A percentile compares a stretch with the other conserved stretches of the same genome.
These are phyloP conservation scores for Lasius platythorax DNA, from an alignment of 2,888 invertebrate genomes.

Conservation along the genomic window DNA sequence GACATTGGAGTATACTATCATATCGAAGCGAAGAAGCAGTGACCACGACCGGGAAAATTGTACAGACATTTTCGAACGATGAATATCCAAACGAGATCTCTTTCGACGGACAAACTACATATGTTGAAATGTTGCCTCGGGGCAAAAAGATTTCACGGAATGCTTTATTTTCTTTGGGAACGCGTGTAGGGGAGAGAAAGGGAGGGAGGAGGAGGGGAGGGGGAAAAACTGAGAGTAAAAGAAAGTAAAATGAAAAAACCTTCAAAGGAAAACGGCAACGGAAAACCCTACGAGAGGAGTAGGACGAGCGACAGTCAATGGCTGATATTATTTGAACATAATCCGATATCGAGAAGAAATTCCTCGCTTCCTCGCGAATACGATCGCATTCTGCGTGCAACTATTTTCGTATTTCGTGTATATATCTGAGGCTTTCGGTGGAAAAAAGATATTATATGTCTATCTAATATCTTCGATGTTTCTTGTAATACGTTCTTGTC, in stretches of 20 bases:
- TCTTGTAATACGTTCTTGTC: neutral
- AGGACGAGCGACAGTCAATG: conserved; percentile 41
- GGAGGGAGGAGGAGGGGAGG: neutral
- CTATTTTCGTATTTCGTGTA: conserved; percentile 35
- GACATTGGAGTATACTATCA: conserved; percentile 17
- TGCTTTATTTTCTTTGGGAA: conserved; percentile 26
- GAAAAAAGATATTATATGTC: neutral
- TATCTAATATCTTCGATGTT: neutral
- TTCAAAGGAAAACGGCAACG: neutral
- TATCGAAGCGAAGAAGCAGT: conserved; percentile 15
- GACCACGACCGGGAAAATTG: conserved; percentile 11
- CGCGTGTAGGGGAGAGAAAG: neutral
- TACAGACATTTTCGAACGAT: conserved; percentile 22
- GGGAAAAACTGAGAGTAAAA: neutral
- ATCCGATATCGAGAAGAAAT: conserved; percentile 61
- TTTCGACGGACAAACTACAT: conserved; percentile 38
- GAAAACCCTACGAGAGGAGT: conserved; percentile 5
- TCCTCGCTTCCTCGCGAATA: conserved; percentile 50
- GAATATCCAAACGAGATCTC: conserved; percentile 44
- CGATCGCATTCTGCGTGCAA: conserved; percentile 47
- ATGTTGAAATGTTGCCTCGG: conserved; percentile 17
- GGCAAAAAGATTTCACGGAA: conserved; percentile 46
- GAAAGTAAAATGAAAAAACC: conserved; percentile 5
- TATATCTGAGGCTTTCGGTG: neutral
- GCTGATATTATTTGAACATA: conserved; percentile 48